Percentiles rank a stretch among this genome's conserved stretches.
Conservation (phyloP, 1,140 invertebrate genomes). For the Aphelinus certus region DNA sequence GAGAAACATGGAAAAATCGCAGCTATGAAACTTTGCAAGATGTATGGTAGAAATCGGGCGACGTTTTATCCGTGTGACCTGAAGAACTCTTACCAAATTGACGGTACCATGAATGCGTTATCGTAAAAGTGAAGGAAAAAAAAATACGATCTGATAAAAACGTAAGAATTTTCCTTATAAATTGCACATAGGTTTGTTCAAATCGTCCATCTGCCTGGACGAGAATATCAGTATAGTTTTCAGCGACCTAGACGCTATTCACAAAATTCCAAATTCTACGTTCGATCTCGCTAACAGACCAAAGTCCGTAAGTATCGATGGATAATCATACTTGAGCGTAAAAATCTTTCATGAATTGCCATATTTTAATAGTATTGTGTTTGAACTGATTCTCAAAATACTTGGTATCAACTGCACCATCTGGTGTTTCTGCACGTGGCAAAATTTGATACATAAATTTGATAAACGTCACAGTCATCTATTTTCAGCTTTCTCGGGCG, state of each 20-base stretch:
- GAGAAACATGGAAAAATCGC: constrained; percentile 22
- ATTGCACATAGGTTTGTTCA: constrained; percentile 6
- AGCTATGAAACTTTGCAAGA: constrained; percentile 18
- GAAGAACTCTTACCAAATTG: constrained; percentile 16
- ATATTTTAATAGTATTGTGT: too few species aligned
- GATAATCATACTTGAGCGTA: too few species aligned
- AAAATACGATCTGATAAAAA: too few species aligned
- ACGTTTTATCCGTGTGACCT: constrained; percentile 25
- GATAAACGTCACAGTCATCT: too few species aligned
- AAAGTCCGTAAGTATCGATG: too few species aligned
- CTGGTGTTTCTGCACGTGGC: too few species aligned
- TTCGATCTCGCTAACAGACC: neutral
- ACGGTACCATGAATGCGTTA: constrained; percentile 9
- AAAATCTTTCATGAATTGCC: too few species aligned
- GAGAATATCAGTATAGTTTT: constrained; percentile 15
- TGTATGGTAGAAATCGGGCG: constrained; percentile 21
- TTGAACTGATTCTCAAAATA: too few species aligned
- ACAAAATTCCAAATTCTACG: neutral
- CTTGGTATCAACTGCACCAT: too few species aligned
- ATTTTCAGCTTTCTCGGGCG: too few species aligned
- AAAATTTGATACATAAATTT: too few species aligned
- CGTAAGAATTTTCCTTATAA: neutral
- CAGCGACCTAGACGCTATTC: constrained; percentile 31
- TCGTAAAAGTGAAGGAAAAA: too few species aligned
- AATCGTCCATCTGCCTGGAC: neutral